A percentile compares a stretch with the other conserved stretches of the same genome.
These are phyloP conservation scores for Drosophila rufa DNA, from an alignment of 1,140 invertebrate genomes.

Conservation along the genomic window DNA sequence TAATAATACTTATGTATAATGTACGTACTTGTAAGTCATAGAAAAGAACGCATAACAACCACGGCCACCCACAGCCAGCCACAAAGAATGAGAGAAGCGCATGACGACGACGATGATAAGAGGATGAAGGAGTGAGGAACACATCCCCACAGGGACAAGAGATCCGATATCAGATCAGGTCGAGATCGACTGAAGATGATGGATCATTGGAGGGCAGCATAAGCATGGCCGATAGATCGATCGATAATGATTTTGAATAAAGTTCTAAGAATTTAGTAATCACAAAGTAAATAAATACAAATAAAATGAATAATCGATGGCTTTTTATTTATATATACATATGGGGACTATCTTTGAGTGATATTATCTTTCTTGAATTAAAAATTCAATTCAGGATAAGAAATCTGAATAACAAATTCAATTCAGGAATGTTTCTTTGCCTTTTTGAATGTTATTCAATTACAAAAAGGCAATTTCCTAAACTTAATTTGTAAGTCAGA, in stretches of 20 bases:
- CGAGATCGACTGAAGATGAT: neutral
- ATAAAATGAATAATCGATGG: slow-evolving; percentile 56
- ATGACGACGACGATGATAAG: neutral
- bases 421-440: no score
- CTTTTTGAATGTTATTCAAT: no score
- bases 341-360: neutral
- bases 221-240: slow-evolving; percentile 38
- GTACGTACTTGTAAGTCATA: slow-evolving; percentile 59
- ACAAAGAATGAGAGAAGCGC: slow-evolving; percentile 8
- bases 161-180: slow-evolving; percentile 37
- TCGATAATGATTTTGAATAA: slow-evolving; percentile 80
- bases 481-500: no score
- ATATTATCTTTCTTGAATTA: neutral
- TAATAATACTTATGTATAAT: slow-evolving; percentile 59
- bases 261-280: slow-evolving; percentile 85
- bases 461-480: no score
- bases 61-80: slow-evolving; percentile 14
- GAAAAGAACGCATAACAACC: slow-evolving; percentile 33
- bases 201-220: slow-evolving; percentile 20
- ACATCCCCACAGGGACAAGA: slow-evolving; percentile 23
- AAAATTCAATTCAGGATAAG: no score
- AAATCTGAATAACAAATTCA: no score
- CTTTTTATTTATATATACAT: neutral
- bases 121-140: slow-evolving; percentile 3
- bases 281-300: slow-evolving; percentile 77